phyloP scores from a whole-genome alignment of 2,888 invertebrate genomes.

The Eristalinus sepulchralis region DNA sequence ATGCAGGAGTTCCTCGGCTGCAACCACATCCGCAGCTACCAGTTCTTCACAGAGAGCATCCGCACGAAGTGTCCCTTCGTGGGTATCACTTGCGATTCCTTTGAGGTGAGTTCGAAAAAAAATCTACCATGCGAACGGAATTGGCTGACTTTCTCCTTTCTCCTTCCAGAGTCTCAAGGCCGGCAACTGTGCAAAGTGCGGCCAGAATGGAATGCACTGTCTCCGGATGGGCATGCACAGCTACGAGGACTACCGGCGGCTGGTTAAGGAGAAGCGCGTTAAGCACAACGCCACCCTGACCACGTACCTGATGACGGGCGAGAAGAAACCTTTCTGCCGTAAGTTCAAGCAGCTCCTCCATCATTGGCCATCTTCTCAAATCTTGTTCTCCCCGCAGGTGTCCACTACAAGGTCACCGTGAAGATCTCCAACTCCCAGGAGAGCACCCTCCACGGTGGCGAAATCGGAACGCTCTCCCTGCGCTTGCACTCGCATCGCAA shows the following conservation, averaged over 20 bases:
- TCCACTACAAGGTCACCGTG: constrained; percentile 89
- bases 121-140: neutral
- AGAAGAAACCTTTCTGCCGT: constrained; percentile 89
- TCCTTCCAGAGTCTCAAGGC: constrained; percentile 84
- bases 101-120: constrained; percentile 83
- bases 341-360: constrained; percentile 78
- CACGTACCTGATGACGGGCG: constrained; percentile 88
- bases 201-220: constrained; percentile 85
- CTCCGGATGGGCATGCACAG: constrained; percentile 87
- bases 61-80: constrained; percentile 89
- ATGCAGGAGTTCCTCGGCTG: constrained; percentile 85
- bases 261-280: constrained; percentile 81
- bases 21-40: constrained; percentile 92
- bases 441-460: constrained; percentile 88
- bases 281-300: constrained; percentile 82
- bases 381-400: constrained; percentile 83
- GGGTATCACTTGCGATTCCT: constrained; percentile 90
- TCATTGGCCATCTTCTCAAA: neutral
- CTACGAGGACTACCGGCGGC: constrained; percentile 82
- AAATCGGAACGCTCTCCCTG: constrained; percentile 88
- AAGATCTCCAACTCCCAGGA: constrained; percentile 88
- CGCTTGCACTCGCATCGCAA: constrained; percentile 85
- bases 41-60: constrained; percentile 92
- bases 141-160: neutral
- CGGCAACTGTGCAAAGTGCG: constrained; percentile 88